phyloP scores from a whole-genome alignment of 2,888 invertebrate species.

The Carcina quercana region DNA sequence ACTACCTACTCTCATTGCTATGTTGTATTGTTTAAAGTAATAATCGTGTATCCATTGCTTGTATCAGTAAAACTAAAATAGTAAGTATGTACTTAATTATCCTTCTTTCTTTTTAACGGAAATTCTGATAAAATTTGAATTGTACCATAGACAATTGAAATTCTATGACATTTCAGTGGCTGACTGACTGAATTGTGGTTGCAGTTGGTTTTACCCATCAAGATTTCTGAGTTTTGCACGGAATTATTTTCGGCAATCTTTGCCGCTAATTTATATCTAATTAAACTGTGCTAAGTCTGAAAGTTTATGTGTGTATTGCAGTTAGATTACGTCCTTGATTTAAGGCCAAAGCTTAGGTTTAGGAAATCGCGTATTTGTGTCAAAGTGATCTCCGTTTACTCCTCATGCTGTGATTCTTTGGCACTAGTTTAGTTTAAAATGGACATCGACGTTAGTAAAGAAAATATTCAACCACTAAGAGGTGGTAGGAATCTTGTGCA shows the following conservation, averaged over 20 bases:
- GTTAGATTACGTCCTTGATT: slow-evolving; percentile 9
- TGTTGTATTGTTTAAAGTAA: no score
- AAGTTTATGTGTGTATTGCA: slow-evolving; percentile 12
- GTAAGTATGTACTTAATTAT: no score
- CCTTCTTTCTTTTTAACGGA: no score
- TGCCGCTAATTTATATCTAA: slow-evolving; percentile 12
- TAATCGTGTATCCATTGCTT: no score
- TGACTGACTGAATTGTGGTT: slow-evolving; percentile 55
- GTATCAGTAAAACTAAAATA: no score
- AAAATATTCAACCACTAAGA: slow-evolving; percentile 95
- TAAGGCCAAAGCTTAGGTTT: slow-evolving; percentile 28
- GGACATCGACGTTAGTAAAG: slow-evolving; percentile 89
- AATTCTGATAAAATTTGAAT: no score
- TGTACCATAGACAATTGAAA: slow-evolving; percentile 40
- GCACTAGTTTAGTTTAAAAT: slow-evolving; percentile 65
- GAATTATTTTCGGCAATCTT: slow-evolving; percentile 22
- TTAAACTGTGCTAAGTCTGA: slow-evolving; percentile 11
- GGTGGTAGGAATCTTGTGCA: slow-evolving; percentile 89
- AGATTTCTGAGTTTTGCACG: slow-evolving; percentile 50
- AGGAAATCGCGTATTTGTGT: slow-evolving; percentile 46
- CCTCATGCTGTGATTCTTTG: slow-evolving; percentile 58
- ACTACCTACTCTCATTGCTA: no score
- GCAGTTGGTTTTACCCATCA: slow-evolving; percentile 61
- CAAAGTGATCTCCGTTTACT: slow-evolving; percentile 54
- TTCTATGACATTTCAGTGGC: slow-evolving; percentile 53